Evolutionary conservation across 1,140 invertebrate genomes (phyloP).

Genomic region (Papilio glaucus): DNA sequence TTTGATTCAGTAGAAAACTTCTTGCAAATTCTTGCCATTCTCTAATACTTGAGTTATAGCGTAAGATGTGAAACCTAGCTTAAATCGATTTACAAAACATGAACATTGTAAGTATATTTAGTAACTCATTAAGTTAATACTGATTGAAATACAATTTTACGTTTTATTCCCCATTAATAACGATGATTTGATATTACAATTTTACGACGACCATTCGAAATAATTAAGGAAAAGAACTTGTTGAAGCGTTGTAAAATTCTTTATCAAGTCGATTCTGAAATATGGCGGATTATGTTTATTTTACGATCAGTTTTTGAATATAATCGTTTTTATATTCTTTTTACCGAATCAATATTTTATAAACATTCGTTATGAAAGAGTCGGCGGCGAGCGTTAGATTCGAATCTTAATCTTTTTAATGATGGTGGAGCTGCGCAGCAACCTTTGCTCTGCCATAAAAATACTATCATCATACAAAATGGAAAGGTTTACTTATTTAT

Average conservation of each 20-base stretch:
- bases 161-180: slow-evolving; percentile 8
- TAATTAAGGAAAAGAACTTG: slow-evolving; percentile 31
- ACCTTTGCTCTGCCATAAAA: not conserved
- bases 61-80: not conserved
- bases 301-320: slow-evolving; percentile 19
- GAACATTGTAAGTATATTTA: not conserved
- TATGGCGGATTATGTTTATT: slow-evolving; percentile 31
- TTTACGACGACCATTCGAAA: slow-evolving; percentile 32
- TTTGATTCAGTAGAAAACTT: no score
- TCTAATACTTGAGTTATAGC: no score
- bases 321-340: slow-evolving; percentile 31
- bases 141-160: slow-evolving; percentile 15
- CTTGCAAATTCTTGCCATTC: no score
- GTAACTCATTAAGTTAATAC: slow-evolving; percentile 5
- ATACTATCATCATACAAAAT: not conserved
- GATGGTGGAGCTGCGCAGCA: not conserved
- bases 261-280: slow-evolving; percentile 30
- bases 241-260: slow-evolving; percentile 33
- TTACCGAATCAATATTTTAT: slow-evolving; percentile 32
- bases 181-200: slow-evolving; percentile 29
- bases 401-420: slow-evolving; percentile 15
- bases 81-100: not conserved
- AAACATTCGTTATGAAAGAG: slow-evolving; percentile 31
- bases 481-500: no score
- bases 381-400: slow-evolving; percentile 5